Base-by-base conservation (phyloP, 2,888 invertebrate species). In the Tyria jacobaeae region DNA sequence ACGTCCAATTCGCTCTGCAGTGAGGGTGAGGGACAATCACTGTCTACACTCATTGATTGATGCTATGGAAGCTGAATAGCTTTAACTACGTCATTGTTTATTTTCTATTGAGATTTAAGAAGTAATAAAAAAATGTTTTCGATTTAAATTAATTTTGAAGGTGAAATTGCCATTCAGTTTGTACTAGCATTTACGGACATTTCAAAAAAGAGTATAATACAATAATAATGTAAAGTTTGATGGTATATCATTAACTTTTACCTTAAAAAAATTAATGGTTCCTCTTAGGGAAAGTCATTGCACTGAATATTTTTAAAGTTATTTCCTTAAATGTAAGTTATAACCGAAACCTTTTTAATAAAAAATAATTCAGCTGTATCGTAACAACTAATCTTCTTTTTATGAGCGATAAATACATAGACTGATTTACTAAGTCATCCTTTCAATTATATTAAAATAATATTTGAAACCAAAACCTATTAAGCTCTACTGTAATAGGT, bases 21-120 rank as follows among this genome's bases (percentile, higher is more conserved):
- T 12, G 44, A 44, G 44, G 44, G 34, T 41, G 21, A 34, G 15
- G 39, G 9, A 47, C 47, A 55, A 54, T 41, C 44, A 34, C 47
- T 55, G 47, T 55, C 34, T 47, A 44, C 17, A 21, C 47, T 31
- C 34, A 34, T 54, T 25, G 54, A 41, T 41, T 54, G 54, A 54
- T 54, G 54, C 27, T 15, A 15, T n/a, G 15, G 14, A 15, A 27
- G 15, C 15, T 25, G 25, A 10, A 17, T 41, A 21, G 51, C 21
- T 52, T 37, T 37, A 35, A 52, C 48, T 25, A 9, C 15, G 27
- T 49, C 15, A 37, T 52, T 17, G 21, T 24, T 15, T 37, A 15
- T 21, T 44, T 12, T 44, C 44, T 12, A 21, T 44, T 21, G 5
- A 21, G 10, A 21, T 21, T 21, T 12, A 21, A 21, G 21, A 4